Percentiles rank a stretch among this genome's conserved stretches.
phyloP scores from a whole-genome alignment of 1,140 invertebrate species.

The Prorops nasuta region DNA sequence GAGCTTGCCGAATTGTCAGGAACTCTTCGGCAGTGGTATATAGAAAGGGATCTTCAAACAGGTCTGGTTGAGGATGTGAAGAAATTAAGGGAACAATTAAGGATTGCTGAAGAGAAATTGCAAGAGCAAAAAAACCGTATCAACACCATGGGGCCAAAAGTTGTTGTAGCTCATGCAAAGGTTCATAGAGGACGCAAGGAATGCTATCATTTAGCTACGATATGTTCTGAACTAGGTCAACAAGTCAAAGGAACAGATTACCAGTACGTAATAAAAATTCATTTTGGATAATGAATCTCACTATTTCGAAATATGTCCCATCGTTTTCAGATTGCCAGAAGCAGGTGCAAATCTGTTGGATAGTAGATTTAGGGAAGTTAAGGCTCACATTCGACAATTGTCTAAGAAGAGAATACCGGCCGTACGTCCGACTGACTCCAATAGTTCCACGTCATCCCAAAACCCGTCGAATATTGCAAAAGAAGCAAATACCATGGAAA shows the following conservation, averaged over 20 bases:
- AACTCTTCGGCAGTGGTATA: constrained; percentile 42
- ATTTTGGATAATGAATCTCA: neutral
- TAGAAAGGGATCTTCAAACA: constrained; percentile 41
- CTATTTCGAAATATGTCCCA: neutral
- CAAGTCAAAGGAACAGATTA: constrained; percentile 42
- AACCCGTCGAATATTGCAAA: no score
- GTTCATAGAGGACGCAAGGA: constrained; percentile 42
- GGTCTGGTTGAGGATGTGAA: constrained; percentile 34
- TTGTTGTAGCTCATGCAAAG: constrained; percentile 37
- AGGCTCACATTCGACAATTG: constrained; percentile 42
- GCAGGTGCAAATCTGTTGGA: constrained; percentile 42
- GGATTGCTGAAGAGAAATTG: constrained; percentile 40
- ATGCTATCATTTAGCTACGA: constrained; percentile 42
- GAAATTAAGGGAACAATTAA: constrained; percentile 39
- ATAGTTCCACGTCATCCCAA: neutral
- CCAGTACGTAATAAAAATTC: constrained; percentile 36
- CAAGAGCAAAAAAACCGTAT: constrained; percentile 36
- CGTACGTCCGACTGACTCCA: constrained; percentile 9
- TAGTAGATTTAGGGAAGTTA: constrained; percentile 44
- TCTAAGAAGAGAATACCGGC: constrained; percentile 32
- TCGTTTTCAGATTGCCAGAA: constrained; percentile 42
- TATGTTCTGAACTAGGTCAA: constrained; percentile 45
- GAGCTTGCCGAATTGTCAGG: constrained; percentile 45
- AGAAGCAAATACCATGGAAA: constrained; percentile 7
- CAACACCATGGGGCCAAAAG: constrained; percentile 35